Base-by-base conservation (phyloP, 64 coral and sea anemone species). In the Actinia equina region DNA sequence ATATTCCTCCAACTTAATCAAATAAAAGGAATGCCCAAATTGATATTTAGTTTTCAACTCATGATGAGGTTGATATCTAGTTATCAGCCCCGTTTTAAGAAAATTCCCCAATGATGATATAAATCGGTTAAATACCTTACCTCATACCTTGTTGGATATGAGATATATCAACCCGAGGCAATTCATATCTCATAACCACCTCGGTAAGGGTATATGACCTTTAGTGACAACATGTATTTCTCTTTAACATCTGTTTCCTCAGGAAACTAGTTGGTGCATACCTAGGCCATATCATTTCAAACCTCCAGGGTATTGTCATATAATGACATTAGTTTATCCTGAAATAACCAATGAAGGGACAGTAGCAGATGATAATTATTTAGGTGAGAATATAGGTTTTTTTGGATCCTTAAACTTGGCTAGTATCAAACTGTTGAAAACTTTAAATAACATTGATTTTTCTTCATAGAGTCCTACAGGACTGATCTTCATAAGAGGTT, bases 201-300 rank as follows among this genome's bases (percentile, higher is more conserved):
- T 37, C 30, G 30, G 30, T 37, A 37, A 37, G 30, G 30, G 30
- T 37, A 37, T 37, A 1, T 37, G 1, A 37, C 30, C 30, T 37
- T 37, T 37, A 37, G 0, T 37, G 30, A 37, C 30, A 37, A 37
- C 30, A 37, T 37, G 0, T 37, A 37, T 37, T 37, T 37, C 30
- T 37, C 30, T 37, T 37, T 37, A 37, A 37, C 30, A 49, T 49
- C 7, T 65, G 7, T 74, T 74, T 30, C 12, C 11, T 27, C 49
- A 92, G 77, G 52, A 76, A 57, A 26, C 30, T 11, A 83, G 81
- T 59, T 83, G 84, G 42, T 92, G 90, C 61, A 52, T 92, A 58
- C 64, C 77, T 3, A 88, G 49, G 71, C 86, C 90, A 15, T 86
- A 93, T 80, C 94, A 96, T 52, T 96, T 96, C 64, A 96, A 90